phyloP scores from a whole-genome alignment of 2,113 vertebrate species.

The Baryphthengus martii region DNA sequence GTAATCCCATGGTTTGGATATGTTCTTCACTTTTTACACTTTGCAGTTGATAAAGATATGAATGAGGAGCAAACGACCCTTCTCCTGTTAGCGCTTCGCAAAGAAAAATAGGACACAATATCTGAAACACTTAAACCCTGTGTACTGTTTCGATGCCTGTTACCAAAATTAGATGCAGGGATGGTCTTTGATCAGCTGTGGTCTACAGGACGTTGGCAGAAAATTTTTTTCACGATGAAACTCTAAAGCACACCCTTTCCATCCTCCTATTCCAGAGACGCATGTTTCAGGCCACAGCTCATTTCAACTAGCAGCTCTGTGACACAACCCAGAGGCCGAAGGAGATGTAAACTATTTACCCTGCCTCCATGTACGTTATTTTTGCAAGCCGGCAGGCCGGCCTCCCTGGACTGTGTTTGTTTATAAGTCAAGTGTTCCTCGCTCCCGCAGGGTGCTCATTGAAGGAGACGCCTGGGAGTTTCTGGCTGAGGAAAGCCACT shows the following conservation, averaged over 20 bases:
- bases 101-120: not conserved
- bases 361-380: not conserved
- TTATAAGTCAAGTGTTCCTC: constrained; percentile 24
- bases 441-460: not conserved
- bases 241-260: not conserved
- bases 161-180: not conserved
- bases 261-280: rapidly evolving
- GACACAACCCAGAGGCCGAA: constrained; percentile 19
- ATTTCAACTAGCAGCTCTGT: not conserved
- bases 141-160: not conserved
- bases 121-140: not conserved
- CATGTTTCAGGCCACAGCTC: not conserved
- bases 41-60: not conserved
- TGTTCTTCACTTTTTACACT: not conserved
- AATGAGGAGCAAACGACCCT: not conserved
- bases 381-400: not conserved
- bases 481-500: constrained; percentile 36
- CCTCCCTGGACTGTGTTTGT: not conserved
- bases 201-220: rapidly evolving
- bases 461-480: not conserved
- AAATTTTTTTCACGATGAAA: not conserved
- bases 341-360: constrained; percentile 61
- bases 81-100: not conserved
- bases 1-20: not conserved
- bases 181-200: not conserved